Conservation (phyloP, 2,888 invertebrate genomes). For the Aphidoletes aphidimyza region DNA sequence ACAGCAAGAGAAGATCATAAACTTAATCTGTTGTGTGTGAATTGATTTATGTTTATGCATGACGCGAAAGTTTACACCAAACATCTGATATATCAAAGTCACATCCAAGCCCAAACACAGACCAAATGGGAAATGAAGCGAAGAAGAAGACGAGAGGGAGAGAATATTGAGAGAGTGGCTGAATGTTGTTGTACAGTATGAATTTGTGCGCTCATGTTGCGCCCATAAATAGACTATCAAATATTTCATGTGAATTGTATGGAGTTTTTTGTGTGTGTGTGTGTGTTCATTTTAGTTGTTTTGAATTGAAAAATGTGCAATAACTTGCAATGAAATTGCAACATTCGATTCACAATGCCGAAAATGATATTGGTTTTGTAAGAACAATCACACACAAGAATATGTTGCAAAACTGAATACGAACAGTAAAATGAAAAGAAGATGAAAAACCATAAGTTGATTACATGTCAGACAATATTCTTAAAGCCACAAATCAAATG, state of each 20-base stretch:
- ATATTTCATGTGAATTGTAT: too few species aligned
- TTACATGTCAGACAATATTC: constrained; percentile 22
- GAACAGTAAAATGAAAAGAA: not conserved
- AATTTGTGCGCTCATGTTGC: not conserved
- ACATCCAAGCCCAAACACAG: not conserved
- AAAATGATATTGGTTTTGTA: too few species aligned
- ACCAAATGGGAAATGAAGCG: not conserved
- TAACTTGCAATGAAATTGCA: too few species aligned
- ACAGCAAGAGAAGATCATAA: not conserved
- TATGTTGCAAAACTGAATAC: not conserved
- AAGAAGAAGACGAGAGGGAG: not conserved
- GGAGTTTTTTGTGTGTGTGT: too few species aligned
- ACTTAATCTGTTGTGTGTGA: not conserved
- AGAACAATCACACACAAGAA: too few species aligned
- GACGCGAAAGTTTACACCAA: constrained; percentile 34
- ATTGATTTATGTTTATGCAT: constrained; percentile 12
- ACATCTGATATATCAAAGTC: not conserved
- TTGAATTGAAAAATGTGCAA: too few species aligned
- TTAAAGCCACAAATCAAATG: constrained; percentile 1
- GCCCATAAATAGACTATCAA: not conserved
- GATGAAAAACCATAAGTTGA: not conserved
- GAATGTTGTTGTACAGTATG: not conserved
- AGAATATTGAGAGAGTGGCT: not conserved
- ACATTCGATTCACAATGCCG: too few species aligned
- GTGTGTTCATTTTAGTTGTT: too few species aligned